Percentiles rank a stretch among this genome's conserved stretches.
Conservation (phyloP, 2,113 vertebrate species). For the Rafetus swinhoei region DNA sequence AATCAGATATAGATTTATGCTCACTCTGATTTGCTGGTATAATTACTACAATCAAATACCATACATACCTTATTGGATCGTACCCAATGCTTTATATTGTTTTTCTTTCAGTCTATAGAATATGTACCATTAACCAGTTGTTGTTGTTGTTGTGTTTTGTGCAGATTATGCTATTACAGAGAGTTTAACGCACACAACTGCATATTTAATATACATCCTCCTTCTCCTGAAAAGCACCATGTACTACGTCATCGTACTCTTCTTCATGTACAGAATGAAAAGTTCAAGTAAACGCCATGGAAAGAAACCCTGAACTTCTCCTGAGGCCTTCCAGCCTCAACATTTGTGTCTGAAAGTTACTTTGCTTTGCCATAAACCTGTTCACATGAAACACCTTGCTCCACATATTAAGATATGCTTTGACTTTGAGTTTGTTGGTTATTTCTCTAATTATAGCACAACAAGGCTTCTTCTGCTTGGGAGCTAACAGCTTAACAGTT, state of each 20-base stretch:
- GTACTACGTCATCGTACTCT: slow-evolving; percentile 47
- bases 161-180: slow-evolving; percentile 45
- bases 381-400: not conserved
- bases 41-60: not conserved
- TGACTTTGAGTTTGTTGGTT: not conserved
- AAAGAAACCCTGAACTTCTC: slow-evolving; percentile 9
- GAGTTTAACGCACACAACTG: slow-evolving; percentile 46
- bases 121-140: not conserved
- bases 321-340: not conserved
- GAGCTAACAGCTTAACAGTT: not conserved
- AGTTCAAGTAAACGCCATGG: not conserved
- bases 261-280: slow-evolving; percentile 46
- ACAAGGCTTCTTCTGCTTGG: not conserved
- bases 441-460: not conserved
- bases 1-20: not conserved
- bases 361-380: not conserved
- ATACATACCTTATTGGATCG: not conserved
- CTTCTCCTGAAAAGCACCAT: slow-evolving; percentile 74
- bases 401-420: not conserved
- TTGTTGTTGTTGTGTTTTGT: not conserved
- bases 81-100: not conserved
- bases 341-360: not conserved
- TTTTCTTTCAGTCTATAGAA: not conserved
- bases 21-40: not conserved
- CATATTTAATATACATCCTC: slow-evolving; percentile 67